phyloP scores from a whole-genome alignment of 2,797 vertebrate genomes.

The Chloroceryle inda region DNA sequence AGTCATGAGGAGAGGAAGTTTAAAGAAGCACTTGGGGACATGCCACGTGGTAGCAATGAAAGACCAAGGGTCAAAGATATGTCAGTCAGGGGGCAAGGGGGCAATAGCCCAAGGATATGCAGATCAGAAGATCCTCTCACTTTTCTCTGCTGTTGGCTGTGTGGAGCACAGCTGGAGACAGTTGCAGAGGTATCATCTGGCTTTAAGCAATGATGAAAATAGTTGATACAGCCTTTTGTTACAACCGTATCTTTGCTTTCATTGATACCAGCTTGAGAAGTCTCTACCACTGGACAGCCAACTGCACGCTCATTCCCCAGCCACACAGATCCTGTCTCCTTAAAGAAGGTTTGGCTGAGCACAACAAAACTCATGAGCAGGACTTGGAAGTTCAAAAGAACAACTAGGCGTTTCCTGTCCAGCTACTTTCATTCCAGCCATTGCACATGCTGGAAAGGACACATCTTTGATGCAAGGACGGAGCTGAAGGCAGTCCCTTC shows the following conservation, averaged over 20 bases:
- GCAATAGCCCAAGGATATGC: background rate
- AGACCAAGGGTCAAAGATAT: background rate
- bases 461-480: background rate
- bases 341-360: background rate
- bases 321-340: background rate
- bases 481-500: background rate
- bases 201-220: background rate
- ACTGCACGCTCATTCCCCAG: background rate
- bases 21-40: background rate
- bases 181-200: background rate
- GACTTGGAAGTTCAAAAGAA: background rate
- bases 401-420: background rate
- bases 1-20: background rate
- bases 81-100: background rate
- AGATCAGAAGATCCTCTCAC: background rate
- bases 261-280: background rate
- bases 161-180: background rate
- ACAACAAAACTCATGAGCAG: background rate
- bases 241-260: background rate
- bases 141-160: background rate
- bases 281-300: background rate
- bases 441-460: background rate
- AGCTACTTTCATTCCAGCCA: background rate
- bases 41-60: constrained; percentile 51
- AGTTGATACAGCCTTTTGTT: background rate